Conservation (phyloP, 2,797 vertebrate species). For the Eulemur coronatus region DNA sequence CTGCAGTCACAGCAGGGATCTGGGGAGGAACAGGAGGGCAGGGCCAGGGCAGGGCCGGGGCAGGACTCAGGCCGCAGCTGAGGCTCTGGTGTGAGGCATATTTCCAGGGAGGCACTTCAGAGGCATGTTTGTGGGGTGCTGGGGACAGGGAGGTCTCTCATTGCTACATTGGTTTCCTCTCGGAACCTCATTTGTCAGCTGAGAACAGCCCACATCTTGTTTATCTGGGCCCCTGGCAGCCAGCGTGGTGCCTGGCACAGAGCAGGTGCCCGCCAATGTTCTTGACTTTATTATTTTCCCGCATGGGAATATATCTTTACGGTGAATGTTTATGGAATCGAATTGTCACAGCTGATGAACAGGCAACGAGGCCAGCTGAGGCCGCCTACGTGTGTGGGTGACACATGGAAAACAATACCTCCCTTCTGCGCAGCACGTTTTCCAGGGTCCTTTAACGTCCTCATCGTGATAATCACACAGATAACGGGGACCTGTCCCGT, state of each 20-base stretch:
- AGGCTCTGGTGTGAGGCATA: neutral
- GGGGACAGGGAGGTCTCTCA: neutral
- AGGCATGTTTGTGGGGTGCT: fast-evolving
- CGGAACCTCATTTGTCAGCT: conserved; percentile 10
- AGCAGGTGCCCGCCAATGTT: conserved; percentile 13
- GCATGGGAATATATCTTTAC: conserved; percentile 51
- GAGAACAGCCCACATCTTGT: conserved; percentile 67
- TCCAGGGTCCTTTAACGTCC: neutral
- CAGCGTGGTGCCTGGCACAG: conserved; percentile 51
- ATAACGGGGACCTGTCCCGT: neutral
- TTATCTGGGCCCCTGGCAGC: conserved; percentile 62
- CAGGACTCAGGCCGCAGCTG: neutral
- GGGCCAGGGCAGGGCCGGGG: neutral
- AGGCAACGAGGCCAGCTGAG: conserved; percentile 61
- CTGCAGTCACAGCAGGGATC: fast-evolving
- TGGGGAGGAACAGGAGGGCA: neutral
- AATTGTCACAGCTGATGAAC: conserved; percentile 59
- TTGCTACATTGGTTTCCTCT: neutral
- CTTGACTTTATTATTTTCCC: conserved; percentile 65
- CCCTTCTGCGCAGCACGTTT: neutral
- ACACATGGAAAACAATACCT: conserved; percentile 29
- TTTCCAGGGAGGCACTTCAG: neutral
- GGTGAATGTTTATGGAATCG: conserved; percentile 33
- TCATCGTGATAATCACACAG: neutral
- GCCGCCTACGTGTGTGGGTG: conserved; percentile 37